phyloP scores from a whole-genome alignment of 1,140 invertebrate species.

The Philopotamus ludificatus region DNA sequence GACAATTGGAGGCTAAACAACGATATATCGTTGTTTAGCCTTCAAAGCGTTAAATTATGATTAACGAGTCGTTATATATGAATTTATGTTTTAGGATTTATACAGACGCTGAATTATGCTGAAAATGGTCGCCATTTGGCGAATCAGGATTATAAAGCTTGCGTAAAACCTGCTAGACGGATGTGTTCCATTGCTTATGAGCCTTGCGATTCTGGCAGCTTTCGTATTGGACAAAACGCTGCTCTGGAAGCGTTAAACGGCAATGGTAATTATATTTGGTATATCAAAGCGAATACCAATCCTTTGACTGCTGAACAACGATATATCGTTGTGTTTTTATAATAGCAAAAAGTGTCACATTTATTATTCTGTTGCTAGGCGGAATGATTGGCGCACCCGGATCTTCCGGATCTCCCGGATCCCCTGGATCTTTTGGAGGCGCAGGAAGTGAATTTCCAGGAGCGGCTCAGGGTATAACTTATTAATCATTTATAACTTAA shows the following conservation, averaged over 20 bases:
- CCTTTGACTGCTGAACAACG: no score
- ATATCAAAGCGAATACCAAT: constrained; percentile 1
- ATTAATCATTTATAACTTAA: background rate
- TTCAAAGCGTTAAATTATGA: no score
- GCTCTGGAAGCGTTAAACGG: constrained; percentile 20
- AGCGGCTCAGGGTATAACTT: background rate
- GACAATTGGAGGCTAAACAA: background rate
- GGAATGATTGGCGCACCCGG: background rate
- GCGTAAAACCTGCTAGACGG: constrained; percentile 66
- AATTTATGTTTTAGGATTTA: constrained; percentile 52
- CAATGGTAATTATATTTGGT: background rate
- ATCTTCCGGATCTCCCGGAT: background rate
- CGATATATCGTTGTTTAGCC: no score
- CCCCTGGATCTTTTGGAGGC: constrained; percentile 28
- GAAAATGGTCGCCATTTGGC: constrained; percentile 78
- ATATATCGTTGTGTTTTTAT: no score
- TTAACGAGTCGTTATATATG: no score
- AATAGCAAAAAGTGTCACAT: no score
- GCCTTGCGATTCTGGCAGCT: constrained; percentile 72
- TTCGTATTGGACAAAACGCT: constrained; percentile 65
- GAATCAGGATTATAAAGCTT: constrained; percentile 74
- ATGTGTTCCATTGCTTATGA: constrained; percentile 76
- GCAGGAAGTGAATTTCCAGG: constrained; percentile 9
- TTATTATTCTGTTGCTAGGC: background rate
- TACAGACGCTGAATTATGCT: constrained; percentile 76